Conservation (phyloP, 2,113 vertebrate genomes). For the Sakesphorus luctuosus region DNA sequence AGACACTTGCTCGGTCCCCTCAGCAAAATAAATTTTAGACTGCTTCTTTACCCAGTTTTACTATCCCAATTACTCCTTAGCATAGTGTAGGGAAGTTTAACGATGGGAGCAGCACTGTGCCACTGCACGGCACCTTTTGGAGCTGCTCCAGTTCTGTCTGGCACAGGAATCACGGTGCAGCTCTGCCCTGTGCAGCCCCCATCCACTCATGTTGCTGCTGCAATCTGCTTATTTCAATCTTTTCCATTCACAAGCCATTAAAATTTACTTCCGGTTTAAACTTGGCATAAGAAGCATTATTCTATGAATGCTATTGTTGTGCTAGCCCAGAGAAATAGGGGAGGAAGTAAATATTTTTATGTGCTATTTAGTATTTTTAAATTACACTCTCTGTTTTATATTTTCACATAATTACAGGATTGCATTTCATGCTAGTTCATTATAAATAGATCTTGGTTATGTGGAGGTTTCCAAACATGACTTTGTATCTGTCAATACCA, state of each 20-base stretch:
- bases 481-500: not conserved
- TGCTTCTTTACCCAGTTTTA: not conserved
- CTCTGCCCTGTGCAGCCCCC: not conserved
- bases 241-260: not conserved
- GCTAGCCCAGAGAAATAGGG: not conserved
- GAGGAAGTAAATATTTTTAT: not conserved
- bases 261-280: not conserved
- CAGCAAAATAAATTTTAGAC: not conserved
- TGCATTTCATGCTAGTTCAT: conserved; percentile 2
- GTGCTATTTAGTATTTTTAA: not conserved
- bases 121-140: not conserved
- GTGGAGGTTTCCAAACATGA: not conserved
- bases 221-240: not conserved
- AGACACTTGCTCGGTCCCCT: not conserved
- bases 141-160: not conserved
- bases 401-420: not conserved
- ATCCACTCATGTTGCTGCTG: not conserved
- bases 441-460: not conserved
- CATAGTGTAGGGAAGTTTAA: not conserved
- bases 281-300: not conserved
- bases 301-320: not conserved
- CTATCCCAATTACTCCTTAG: not conserved
- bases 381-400: not conserved
- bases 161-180: not conserved
- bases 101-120: not conserved